These are phyloP conservation scores for Mallotus villosus DNA, from an alignment of 2,797 vertebrate species.

Conservation along the genomic window DNA sequence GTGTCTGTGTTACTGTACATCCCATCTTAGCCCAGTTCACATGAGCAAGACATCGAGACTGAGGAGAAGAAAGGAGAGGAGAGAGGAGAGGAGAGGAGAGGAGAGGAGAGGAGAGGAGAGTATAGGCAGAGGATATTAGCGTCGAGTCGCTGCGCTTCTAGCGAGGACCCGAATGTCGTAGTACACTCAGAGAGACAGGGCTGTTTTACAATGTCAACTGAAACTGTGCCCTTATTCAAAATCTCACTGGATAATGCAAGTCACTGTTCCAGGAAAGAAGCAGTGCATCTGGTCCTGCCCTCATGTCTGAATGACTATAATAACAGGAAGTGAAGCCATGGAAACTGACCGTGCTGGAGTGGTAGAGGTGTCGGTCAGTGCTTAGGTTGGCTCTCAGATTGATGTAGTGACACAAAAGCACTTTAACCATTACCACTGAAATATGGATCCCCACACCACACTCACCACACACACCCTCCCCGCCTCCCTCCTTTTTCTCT, in stretches of 20 bases:
- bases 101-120: neutral
- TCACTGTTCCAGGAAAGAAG: neutral
- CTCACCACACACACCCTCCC: conserved; percentile 39
- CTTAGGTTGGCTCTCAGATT: neutral
- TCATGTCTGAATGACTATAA: neutral
- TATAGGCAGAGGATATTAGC: no score
- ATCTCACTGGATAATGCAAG: neutral
- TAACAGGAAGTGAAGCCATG: neutral
- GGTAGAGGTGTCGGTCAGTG: neutral
- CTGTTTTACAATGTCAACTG: neutral
- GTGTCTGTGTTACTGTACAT: neutral
- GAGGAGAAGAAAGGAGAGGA: neutral
- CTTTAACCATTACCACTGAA: neutral
- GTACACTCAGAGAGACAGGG: neutral
- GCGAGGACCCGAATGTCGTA: no score
- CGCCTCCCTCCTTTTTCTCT: neutral
- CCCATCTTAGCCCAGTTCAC: neutral
- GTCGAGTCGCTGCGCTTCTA: no score
- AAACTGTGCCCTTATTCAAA: neutral
- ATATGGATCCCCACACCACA: neutral
- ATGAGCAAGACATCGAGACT: neutral
- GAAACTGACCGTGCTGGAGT: neutral
- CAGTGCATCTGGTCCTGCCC: neutral
- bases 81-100: neutral
- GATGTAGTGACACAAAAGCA: neutral